Evolutionary conservation across 2,888 invertebrate genomes (phyloP).

Genomic region (Drosophila glabriapex): DNA sequence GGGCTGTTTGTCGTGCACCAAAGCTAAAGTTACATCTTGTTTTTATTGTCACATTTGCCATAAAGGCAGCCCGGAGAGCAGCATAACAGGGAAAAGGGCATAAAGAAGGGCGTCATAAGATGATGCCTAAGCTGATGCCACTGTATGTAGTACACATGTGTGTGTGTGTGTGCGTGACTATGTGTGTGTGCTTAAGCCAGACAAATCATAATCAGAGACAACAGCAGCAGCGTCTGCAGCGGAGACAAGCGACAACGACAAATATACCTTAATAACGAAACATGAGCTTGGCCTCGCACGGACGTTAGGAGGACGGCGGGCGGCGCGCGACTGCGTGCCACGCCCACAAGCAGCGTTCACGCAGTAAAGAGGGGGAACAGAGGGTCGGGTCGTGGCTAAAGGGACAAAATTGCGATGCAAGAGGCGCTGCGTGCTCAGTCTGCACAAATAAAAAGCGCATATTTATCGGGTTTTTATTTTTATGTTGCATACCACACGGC

Average conservation of each 20-base stretch:
- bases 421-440: constrained; percentile 30
- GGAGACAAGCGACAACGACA: constrained; percentile 31
- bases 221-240: constrained; percentile 36
- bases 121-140: constrained; percentile 56
- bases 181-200: constrained; percentile 60
- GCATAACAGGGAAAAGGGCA: constrained; percentile 17
- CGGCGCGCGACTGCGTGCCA: constrained; percentile 28
- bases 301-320: constrained; percentile 7
- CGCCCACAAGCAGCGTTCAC: constrained; percentile 41
- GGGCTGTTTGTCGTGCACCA: constrained; percentile 51
- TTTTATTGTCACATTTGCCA: constrained; percentile 78
- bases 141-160: not conserved
- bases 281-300: constrained; percentile 30
- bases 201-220: constrained; percentile 77
- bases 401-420: constrained; percentile 30
- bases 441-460: constrained; percentile 61
- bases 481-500: constrained; percentile 69
- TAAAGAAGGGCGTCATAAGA: constrained; percentile 60
- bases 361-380: constrained; percentile 13
- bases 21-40: constrained; percentile 76
- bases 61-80: constrained; percentile 66
- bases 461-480: constrained; percentile 59
- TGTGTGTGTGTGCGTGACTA: constrained; percentile 9
- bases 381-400: not conserved
- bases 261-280: constrained; percentile 65